These are phyloP conservation scores for Arothron firmamentum DNA, from an alignment of 2,113 vertebrate species.

Conservation along the genomic window DNA sequence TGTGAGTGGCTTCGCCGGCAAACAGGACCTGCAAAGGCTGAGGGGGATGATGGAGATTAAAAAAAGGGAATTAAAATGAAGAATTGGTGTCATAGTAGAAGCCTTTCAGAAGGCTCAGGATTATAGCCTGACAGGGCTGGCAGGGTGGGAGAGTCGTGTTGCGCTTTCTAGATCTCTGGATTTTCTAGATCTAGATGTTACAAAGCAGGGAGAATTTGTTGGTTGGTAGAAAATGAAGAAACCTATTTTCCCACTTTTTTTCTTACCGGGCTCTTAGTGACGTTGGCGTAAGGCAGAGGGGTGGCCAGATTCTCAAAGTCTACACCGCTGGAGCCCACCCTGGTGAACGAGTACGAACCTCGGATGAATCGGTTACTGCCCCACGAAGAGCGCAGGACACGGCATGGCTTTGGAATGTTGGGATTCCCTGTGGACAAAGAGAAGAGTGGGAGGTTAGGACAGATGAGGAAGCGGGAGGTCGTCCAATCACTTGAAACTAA, in stretches of 20 bases:
- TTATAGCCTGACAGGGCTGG: too few species aligned
- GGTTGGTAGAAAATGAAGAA: too few species aligned
- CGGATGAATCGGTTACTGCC: conserved; percentile 91
- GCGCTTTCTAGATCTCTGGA: too few species aligned
- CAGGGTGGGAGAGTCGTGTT: too few species aligned
- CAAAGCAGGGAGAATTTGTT: too few species aligned
- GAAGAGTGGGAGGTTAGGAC: neutral
- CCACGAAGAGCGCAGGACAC: conserved; percentile 94
- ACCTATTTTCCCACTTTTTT: neutral
- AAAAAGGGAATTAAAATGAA: neutral
- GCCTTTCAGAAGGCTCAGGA: too few species aligned
- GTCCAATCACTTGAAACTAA: conserved; percentile 20
- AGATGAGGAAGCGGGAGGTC: neutral
- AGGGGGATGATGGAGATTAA: conserved; percentile 1
- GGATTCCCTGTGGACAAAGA: conserved; percentile 81
- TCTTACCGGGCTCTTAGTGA: conserved; percentile 89
- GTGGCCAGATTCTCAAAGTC: conserved; percentile 92
- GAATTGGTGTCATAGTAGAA: neutral
- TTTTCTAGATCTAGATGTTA: too few species aligned
- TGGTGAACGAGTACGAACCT: conserved; percentile 96
- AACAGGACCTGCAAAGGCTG: conserved; percentile 98
- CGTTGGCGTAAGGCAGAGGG: conserved; percentile 91
- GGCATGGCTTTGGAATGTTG: conserved; percentile 94
- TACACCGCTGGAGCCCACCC: conserved; percentile 90
- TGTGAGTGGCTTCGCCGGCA: conserved; percentile 96